Evolutionary conservation across 2,113 vertebrate species (phyloP), one percentile per base, ranked within the genome.

Genomic region (Polyodon spathula): DNA sequence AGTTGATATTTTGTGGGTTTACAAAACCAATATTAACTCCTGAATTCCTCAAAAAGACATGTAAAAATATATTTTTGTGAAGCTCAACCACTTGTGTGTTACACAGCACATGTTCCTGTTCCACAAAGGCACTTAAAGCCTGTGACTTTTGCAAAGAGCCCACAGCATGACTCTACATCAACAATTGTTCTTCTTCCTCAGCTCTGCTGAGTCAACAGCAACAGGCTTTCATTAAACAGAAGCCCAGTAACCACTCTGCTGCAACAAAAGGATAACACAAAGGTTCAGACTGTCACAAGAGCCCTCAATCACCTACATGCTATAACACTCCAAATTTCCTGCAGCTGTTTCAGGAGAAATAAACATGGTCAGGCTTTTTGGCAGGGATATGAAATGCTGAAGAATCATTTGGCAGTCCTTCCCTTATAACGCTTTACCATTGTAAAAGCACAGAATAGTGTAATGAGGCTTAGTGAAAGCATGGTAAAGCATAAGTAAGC

Each of bases 291-390:
- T 59, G 46, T 59, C 62, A 59, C 61, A 43, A 77, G 70, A 37
- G 8, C 63, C 78, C 58, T 71, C 67, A 70, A 53, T 80, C 52
- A 62, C 63, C 71, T 70, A 66, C 65, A 64, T 71, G 67, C 61
- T 75, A 66, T 8, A 41, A 73, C 65, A 67, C 71, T 72, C 75
- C 71, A 69, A 77, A 71, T 27, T 64, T 57, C 73, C 72, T 68
- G 63, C 54, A 74, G 76, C 69, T 70, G 59, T 69, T 72, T 72
- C 66, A 72, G 73, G 71, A 68, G 68, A 70, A 60, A 70, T 72
- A 74, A 76, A 74, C 63, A 73, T 68, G 74, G 75, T 69, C 69
- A 76, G 63, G 46, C 65, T 62, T 63, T 51, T 14, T 71, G 74
- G 75, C 72, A 75, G 68, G 67, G 71, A 74, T 54, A 60, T 66